Evolutionary conservation across 2,888 invertebrate species (phyloP).

Genomic region (Chelonus formosanus): DNA sequence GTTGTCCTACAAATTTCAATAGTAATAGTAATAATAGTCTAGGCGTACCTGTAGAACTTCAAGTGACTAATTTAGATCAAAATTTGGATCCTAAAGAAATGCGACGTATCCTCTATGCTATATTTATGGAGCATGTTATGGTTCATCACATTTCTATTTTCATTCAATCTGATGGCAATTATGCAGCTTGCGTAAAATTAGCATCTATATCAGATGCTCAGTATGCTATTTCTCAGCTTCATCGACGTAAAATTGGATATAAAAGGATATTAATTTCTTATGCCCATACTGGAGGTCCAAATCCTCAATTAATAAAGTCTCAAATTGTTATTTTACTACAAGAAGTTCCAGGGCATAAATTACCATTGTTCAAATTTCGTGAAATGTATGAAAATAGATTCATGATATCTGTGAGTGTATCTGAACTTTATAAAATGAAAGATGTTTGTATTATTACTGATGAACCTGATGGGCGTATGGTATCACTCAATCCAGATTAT

Average conservation of each 20-base stretch:
- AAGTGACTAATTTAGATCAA: conserved; percentile 77
- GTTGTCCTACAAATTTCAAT: conserved; percentile 34
- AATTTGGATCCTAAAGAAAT: conserved; percentile 74
- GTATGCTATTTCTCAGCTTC: conserved; percentile 82
- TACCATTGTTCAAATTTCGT: conserved; percentile 83
- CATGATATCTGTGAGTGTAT: conserved; percentile 76
- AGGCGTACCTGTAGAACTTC: conserved; percentile 68
- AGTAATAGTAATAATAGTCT: conserved; percentile 43
- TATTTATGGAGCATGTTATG: conserved; percentile 74
- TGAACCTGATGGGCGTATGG: conserved; percentile 75
- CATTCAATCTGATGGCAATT: conserved; percentile 73
- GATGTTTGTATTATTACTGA: conserved; percentile 82
- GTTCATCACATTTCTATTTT: conserved; percentile 72
- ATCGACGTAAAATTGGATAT: conserved; percentile 82
- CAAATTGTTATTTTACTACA: conserved; percentile 78
- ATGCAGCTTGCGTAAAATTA: conserved; percentile 77
- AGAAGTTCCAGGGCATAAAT: conserved; percentile 77
- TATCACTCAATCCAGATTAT: conserved; percentile 73
- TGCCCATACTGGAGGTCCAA: conserved; percentile 72
- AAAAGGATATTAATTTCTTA: conserved; percentile 82
- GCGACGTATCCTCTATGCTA: conserved; percentile 71
- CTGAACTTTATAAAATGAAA: conserved; percentile 77
- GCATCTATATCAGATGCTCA: conserved; percentile 76
- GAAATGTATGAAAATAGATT: conserved; percentile 85
- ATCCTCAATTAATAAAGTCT: conserved; percentile 73